phyloP scores from a whole-genome alignment of 1,140 invertebrate species.

The Kradibia gibbosae region DNA sequence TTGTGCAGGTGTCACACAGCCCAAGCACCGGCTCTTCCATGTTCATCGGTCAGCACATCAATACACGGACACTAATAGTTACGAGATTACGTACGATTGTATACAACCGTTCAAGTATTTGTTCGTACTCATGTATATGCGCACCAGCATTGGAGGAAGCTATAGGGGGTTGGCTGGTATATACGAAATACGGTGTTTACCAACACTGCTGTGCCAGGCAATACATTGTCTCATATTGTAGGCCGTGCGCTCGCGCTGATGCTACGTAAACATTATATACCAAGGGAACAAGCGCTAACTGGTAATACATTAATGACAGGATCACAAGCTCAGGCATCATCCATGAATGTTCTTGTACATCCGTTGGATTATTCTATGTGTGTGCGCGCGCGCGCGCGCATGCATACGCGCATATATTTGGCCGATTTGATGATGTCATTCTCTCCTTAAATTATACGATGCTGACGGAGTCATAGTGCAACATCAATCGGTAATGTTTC shows the following conservation, averaged over 20 bases:
- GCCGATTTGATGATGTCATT: conserved; percentile 50
- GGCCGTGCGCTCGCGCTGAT: not conserved
- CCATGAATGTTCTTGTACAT: not conserved
- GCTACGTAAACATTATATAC: conserved; percentile 29
- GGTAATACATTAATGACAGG: conserved; percentile 66
- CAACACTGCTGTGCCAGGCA: not conserved
- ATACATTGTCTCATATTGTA: not conserved
- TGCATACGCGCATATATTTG: conserved; percentile 57
- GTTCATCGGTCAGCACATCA: conserved; percentile 55
- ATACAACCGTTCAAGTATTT: not conserved
- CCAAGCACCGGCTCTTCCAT: conserved; percentile 55
- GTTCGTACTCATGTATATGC: conserved; percentile 18
- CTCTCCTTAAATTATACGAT: conserved; percentile 64
- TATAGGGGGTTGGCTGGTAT: not conserved
- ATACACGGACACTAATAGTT: not conserved
- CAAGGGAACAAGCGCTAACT: conserved; percentile 34
- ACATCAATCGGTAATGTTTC: conserved; percentile 54
- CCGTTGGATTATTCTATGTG: not conserved
- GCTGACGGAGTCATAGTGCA: conserved; percentile 46
- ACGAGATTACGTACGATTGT: not conserved
- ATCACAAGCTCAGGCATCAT: conserved; percentile 44
- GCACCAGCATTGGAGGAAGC: conserved; percentile 27
- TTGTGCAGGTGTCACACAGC: conserved; percentile 41
- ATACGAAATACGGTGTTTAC: not conserved
- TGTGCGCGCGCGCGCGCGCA: conserved; percentile 25